Base-by-base conservation (phyloP, 2,888 invertebrate genomes). In the Drosophila helvetica region DNA sequence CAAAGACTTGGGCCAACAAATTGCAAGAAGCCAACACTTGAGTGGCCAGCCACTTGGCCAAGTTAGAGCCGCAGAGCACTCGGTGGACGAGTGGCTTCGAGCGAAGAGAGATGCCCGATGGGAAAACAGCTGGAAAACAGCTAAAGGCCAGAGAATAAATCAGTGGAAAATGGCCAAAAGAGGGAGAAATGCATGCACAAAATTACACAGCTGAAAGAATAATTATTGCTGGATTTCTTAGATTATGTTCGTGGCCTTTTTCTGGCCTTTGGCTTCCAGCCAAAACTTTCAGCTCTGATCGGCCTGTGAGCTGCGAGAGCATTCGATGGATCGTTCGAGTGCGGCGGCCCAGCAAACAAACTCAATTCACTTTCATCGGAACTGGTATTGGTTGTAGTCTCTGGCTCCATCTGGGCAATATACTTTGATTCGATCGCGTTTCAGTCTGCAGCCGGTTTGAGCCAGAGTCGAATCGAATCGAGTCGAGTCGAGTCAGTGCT, bases 11-110 rank as follows among this genome's bases (percentile, higher is more conserved):
- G 59, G 54, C 81, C 65, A 79, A 86, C 90, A 88, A 90, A 90
- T 86, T 81, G 86, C 88, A 90, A 86, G 90, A 89, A 88, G 89
- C 78, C 84, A 76, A 81, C 57, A 46, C 69, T 62, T 61, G 67
- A 50, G 48, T 59, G 43, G 51, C 68, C 67, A 48, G 38, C 38
- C 74, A 62, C 63, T 55, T 65, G 47, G 48, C 60, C 59, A 53
- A 58, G 22, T 57, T 47, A 38, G 52, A 77, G 78, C 60, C 33
- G 8, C 59, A 55, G 17, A 61, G 55, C 38, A 38, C 54, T 60
- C 59, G 50, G 43, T 7, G n/a, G 38, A 2, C n/a, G n/a, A 38
- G 38, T 38, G n/a, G 38, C 38, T 38, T 38, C 6, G 7, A n/a
- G 7, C 15, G 38, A n/a, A 38, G 38, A 0, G 38, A 38, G 38